Percentiles rank a stretch among this genome's conserved stretches.
Conservation (phyloP, 2,888 invertebrate genomes). For the Oxytorus armatus region DNA sequence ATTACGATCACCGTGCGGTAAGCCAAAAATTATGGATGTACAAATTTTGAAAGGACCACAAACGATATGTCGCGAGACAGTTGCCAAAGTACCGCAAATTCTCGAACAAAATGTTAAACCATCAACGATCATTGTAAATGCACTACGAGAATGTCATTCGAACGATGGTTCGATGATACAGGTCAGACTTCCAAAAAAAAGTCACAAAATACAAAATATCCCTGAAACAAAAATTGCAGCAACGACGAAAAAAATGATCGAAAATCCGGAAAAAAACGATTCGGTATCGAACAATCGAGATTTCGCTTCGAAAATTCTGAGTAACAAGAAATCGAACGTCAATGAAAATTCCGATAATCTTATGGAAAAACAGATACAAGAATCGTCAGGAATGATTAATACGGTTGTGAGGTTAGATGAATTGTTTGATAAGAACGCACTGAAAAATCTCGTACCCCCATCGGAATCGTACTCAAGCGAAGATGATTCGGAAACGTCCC, state of each 20-base stretch:
- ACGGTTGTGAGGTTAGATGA: too few species aligned
- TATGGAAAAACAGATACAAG: background rate
- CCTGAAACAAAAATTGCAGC: background rate
- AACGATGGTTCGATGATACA: constrained; percentile 9
- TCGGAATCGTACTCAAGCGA: background rate
- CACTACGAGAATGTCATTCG: background rate
- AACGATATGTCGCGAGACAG: background rate
- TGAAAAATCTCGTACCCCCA: too few species aligned
- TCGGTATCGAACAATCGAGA: background rate
- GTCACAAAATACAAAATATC: background rate
- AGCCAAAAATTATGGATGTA: constrained; percentile 20
- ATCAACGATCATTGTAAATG: background rate
- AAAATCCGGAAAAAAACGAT: background rate
- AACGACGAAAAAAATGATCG: background rate
- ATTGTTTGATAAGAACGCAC: too few species aligned
- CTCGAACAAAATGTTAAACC: background rate
- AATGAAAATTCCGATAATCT: background rate
- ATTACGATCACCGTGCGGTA: background rate
- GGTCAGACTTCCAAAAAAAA: background rate
- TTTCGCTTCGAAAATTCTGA: background rate
- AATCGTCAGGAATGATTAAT: too few species aligned
- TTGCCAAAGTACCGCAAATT: background rate
- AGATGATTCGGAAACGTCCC: background rate
- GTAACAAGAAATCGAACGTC: background rate
- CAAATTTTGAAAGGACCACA: background rate